These are phyloP conservation scores for Alcedo atthis DNA, from an alignment of 2,797 vertebrate genomes.

Conservation along the genomic window DNA sequence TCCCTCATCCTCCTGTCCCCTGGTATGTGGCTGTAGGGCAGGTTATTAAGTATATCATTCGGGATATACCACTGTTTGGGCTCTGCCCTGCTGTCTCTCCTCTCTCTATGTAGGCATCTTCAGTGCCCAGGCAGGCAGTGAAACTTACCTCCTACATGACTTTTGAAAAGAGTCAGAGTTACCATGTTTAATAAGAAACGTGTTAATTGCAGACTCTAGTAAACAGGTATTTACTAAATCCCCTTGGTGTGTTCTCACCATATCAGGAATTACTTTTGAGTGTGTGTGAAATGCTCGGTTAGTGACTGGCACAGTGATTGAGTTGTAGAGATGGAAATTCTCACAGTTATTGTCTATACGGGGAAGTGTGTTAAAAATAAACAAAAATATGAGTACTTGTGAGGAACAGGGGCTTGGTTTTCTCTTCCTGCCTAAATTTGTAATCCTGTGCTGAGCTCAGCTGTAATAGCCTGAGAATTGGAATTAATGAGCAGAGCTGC, in stretches of 20 bases:
- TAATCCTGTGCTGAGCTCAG: not conserved
- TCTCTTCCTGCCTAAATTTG: not conserved
- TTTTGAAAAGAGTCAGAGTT: not conserved
- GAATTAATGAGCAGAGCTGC: slow-evolving; percentile 30
- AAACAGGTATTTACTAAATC: not conserved
- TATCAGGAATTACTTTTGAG: not conserved
- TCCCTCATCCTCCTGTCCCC: not conserved
- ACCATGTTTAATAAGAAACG: not conserved
- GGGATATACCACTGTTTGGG: not conserved
- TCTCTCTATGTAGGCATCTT: not conserved
- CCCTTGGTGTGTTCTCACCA: not conserved
- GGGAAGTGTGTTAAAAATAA: slow-evolving; percentile 40
- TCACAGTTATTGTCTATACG: not conserved
- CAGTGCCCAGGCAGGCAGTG: not conserved
- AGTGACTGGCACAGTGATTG: slow-evolving; percentile 18
- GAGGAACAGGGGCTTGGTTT: not conserved
- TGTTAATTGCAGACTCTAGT: not conserved
- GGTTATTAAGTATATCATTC: not conserved
- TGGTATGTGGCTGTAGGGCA: not conserved
- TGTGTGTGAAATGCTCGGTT: slow-evolving; percentile 6
- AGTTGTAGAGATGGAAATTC: not conserved
- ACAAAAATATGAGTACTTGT: not conserved
- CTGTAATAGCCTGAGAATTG: not conserved
- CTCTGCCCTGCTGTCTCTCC: accelerated
- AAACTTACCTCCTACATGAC: not conserved